Evolutionary conservation across 2,113 vertebrate species (phyloP).

Genomic region (Syngnathus floridae): DNA sequence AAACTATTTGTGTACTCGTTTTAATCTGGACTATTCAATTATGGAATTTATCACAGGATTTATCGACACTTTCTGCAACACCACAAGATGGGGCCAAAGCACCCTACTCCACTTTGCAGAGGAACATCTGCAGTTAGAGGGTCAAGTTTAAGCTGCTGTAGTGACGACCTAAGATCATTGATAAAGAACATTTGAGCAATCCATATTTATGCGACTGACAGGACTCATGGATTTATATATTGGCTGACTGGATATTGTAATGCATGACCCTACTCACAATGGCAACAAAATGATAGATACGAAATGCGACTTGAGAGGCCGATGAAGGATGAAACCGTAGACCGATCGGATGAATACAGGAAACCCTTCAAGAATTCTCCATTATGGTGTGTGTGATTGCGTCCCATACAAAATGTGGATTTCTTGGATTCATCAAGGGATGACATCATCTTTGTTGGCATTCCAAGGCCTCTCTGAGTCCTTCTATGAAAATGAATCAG

Average conservation of each 20-base stretch:
- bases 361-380: too few species aligned
- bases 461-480: not conserved
- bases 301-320: not conserved
- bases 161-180: not conserved
- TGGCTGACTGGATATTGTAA: not conserved
- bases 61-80: too few species aligned
- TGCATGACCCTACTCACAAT: not conserved
- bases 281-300: not conserved
- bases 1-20: too few species aligned
- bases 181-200: not conserved
- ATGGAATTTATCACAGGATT: too few species aligned
- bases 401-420: not conserved
- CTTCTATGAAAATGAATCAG: not conserved
- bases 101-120: too few species aligned
- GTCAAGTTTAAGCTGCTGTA: too few species aligned
- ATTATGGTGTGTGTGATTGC: not conserved
- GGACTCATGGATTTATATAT: not conserved
- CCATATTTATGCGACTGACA: not conserved
- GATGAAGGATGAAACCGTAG: not conserved
- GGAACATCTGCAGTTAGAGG: too few species aligned
- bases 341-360: not conserved
- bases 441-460: slow-evolving; percentile 1
- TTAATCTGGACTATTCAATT: too few species aligned
- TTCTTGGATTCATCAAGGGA: not conserved
- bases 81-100: too few species aligned